phyloP scores from a whole-genome alignment of 2,888 invertebrate genomes.

The Acrobasis repandana region DNA sequence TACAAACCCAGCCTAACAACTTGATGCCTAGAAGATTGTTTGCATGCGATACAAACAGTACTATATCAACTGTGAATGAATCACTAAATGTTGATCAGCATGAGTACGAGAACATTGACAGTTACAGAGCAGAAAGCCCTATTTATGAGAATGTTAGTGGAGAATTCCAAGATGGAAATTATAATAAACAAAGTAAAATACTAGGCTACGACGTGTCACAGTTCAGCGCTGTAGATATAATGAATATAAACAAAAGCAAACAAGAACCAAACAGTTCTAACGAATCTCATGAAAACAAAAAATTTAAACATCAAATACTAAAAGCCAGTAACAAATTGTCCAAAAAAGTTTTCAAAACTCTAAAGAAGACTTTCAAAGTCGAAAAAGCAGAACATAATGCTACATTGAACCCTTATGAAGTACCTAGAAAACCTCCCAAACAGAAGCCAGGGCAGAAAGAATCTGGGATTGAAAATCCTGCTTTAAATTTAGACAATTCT shows the following conservation, averaged over 20 bases:
- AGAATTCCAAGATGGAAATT: constrained; percentile 45
- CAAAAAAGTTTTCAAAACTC: constrained; percentile 70
- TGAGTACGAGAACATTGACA: constrained; percentile 72
- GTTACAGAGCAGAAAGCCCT: constrained; percentile 64
- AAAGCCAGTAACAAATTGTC: constrained; percentile 71
- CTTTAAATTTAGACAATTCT: constrained; percentile 67
- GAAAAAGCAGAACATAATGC: constrained; percentile 61
- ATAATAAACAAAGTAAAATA: constrained; percentile 77
- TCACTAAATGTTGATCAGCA: constrained; percentile 51
- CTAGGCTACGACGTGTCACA: constrained; percentile 73
- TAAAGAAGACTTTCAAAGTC: constrained; percentile 71
- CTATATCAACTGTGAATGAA: constrained; percentile 72
- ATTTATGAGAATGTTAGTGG: constrained; percentile 68
- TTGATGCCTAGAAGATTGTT: constrained; percentile 68
- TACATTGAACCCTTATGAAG: constrained; percentile 74
- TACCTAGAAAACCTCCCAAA: constrained; percentile 66
- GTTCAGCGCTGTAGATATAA: constrained; percentile 69
- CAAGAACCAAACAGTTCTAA: constrained; percentile 52
- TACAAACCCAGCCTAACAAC: constrained; percentile 36
- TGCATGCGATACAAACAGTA: constrained; percentile 65
- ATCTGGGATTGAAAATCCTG: constrained; percentile 75
- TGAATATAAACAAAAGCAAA: constrained; percentile 66
- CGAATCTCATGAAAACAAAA: constrained; percentile 66
- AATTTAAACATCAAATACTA: constrained; percentile 59
- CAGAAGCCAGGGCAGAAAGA: constrained; percentile 54